Conservation (phyloP, 2,888 invertebrate species). For the Lysandra bellargus region DNA sequence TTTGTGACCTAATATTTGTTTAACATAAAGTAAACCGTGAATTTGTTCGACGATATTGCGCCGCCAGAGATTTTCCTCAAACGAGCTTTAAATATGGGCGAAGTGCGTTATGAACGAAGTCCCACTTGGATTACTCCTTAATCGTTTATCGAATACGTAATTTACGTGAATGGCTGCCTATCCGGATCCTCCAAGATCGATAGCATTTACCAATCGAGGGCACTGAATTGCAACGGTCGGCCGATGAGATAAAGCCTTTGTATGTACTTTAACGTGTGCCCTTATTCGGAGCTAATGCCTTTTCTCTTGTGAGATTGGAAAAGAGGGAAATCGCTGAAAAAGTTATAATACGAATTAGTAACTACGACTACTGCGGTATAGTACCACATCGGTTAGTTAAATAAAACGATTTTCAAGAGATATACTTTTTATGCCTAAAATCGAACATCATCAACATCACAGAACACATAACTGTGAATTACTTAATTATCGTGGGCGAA, state of each 20-base stretch:
- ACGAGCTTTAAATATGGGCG: constrained; percentile 19
- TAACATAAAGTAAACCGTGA: neutral
- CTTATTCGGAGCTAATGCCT: constrained; percentile 18
- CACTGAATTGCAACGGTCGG: constrained; percentile 13
- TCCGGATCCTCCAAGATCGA: constrained; percentile 29
- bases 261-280: constrained; percentile 9
- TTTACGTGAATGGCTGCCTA: constrained; percentile 30
- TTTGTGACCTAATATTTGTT: neutral
- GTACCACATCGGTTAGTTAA: neutral
- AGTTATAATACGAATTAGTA: neutral
- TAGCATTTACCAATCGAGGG: constrained; percentile 26
- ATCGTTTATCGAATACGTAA: constrained; percentile 26
- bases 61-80: neutral
- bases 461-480: neutral
- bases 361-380: neutral
- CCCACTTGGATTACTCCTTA: constrained; percentile 27
- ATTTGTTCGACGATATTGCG: constrained; percentile 7
- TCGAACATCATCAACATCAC: neutral
- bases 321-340: neutral
- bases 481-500: too few relatives aligned
- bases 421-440: neutral
- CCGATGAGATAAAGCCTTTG: constrained; percentile 22
- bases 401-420: too few relatives aligned
- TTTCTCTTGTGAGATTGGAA: neutral
- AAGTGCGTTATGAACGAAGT: constrained; percentile 19